Base-by-base conservation (phyloP, 2,797 vertebrate genomes). In the Neopelma chrysocephalum region DNA sequence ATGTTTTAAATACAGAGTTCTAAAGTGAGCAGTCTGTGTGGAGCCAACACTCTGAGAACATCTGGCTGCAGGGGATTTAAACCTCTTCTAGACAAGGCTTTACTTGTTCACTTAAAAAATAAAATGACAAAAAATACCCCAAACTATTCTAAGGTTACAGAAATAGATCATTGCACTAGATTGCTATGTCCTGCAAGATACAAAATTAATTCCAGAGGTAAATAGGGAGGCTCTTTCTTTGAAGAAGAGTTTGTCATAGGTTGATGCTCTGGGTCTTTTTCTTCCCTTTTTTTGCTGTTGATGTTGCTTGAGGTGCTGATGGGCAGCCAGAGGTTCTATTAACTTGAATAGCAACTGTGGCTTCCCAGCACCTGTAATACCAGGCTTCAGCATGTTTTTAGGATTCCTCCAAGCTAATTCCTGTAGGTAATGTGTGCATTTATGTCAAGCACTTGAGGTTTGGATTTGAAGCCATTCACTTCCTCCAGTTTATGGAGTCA, bases 41-140 rank as follows among this genome's bases (percentile, higher is more conserved):
- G 66, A 93, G 77, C 86, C 7, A 1, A 12, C 31, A 7, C 70
- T 91, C 57, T 3, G 6, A 60, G 72, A 87, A 77, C 91, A 90
- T 88, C 87, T 91, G 91, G 42, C 94, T 95, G 69, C 76, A 56
- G 54, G 72, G 40, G 57, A 72, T 88, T 96, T 65, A 69, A 82
- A 73, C 82, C 81, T 78, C 80, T 84, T 78, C 70, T 58, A 92
- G 70, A 84, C 76, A 90, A 95, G 65, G 58, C 62, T 83, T n/a
- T 91, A 9, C 65, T 96, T 90, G 66, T 84, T 82, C 70, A 19
- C 91, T 82, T 20, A 5, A 65, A 66, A 93, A 58, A 65, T 16
- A 47, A 71, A 72, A 23, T 18, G 38, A 19, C 9, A 72, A 50
- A 31, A 32, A 32, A 8, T 15, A n/a, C 16, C 21, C 18, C 18